Evolutionary conservation across 92 coral and sea anemone species (phyloP).

Genomic region (Phenganax stokvisi): DNA sequence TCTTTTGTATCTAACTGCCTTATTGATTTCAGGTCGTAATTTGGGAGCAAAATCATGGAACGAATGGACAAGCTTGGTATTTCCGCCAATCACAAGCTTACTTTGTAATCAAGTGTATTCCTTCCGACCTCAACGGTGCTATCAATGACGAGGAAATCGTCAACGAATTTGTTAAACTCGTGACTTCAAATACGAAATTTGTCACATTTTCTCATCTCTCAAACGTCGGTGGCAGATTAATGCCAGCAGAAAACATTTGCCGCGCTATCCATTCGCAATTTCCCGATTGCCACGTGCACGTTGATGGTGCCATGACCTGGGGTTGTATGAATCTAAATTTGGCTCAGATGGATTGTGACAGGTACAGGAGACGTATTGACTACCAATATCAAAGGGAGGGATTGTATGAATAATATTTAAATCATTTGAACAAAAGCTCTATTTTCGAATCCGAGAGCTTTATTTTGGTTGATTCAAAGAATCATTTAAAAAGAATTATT

Average conservation of each 20-base stretch:
- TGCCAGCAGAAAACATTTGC: conserved; percentile 53
- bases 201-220: conserved; percentile 55
- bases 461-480: no score
- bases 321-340: conserved; percentile 51
- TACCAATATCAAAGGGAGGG: no score
- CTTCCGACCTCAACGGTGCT: conserved; percentile 40
- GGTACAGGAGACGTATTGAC: background rate
- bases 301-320: conserved; percentile 67
- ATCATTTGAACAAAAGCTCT: no score
- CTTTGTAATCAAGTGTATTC: conserved; percentile 32
- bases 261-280: conserved; percentile 41
- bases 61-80: conserved; percentile 48
- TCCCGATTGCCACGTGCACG: conserved; percentile 52
- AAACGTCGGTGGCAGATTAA: conserved; percentile 51
- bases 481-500: background rate
- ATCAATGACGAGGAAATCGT: conserved; percentile 37
- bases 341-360: conserved; percentile 53
- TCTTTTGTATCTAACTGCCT: background rate
- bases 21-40: conserved; percentile 43
- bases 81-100: conserved; percentile 50
- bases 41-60: conserved; percentile 63
- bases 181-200: conserved; percentile 43
- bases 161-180: conserved; percentile 32
- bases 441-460: no score
- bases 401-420: no score